Percentiles rank a stretch among this genome's conserved stretches.
These are phyloP conservation scores for Aphelenchoides besseyi DNA, from an alignment of 1,140 invertebrate genomes.

Conservation along the genomic window DNA sequence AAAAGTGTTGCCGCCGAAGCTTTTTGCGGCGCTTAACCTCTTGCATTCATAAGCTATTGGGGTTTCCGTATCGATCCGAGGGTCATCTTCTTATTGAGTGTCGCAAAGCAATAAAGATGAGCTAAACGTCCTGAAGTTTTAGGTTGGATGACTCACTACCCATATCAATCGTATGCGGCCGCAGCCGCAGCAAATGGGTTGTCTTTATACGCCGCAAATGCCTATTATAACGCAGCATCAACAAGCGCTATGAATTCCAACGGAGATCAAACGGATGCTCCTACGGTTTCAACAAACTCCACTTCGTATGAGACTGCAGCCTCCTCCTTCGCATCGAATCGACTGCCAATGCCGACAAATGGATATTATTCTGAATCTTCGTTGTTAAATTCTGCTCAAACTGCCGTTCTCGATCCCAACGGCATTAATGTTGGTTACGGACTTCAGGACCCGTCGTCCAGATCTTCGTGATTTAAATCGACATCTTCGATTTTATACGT, in stretches of 20 bases:
- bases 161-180: not conserved
- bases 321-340: too few relatives aligned
- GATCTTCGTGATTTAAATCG: too few relatives aligned
- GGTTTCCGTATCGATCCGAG: not conserved
- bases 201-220: not conserved
- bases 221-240: not conserved
- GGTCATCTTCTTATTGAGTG: conserved; percentile 10
- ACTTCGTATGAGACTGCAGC: too few relatives aligned
- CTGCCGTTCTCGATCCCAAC: not conserved
- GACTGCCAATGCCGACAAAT: not conserved
- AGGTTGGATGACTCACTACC: not conserved
- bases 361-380: not conserved
- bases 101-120: not conserved
- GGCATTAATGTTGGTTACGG: too few relatives aligned
- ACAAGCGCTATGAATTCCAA: not conserved
- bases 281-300: not conserved
- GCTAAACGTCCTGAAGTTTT: not conserved
- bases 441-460: too few relatives aligned
- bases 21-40: too few relatives aligned
- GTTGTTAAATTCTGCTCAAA: not conserved
- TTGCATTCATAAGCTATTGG: not conserved
- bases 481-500: too few relatives aligned
- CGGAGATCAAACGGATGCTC: not conserved
- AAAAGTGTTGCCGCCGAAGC: not conserved
- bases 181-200: not conserved